Evolutionary conservation across 1,140 invertebrate species (phyloP).

Genomic region (Goniozus legneri): DNA sequence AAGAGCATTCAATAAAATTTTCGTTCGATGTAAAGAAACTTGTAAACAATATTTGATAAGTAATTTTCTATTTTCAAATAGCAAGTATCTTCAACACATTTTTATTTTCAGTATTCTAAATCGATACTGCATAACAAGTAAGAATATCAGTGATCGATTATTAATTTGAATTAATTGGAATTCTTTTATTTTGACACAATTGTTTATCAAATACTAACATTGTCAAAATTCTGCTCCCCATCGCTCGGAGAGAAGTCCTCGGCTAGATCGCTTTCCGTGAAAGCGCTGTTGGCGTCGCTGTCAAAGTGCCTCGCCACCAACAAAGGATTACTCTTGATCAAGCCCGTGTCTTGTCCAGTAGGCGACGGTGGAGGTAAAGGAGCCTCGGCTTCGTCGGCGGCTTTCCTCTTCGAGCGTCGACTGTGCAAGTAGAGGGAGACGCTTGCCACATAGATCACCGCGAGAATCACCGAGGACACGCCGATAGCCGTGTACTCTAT

Average conservation of each 20-base stretch:
- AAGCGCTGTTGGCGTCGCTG: slow-evolving; percentile 50
- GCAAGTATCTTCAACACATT: too few species aligned
- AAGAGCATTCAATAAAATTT: too few species aligned
- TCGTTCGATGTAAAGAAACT: too few species aligned
- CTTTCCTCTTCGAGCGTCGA: slow-evolving; percentile 47
- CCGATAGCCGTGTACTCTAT: slow-evolving; percentile 79
- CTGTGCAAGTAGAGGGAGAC: slow-evolving; percentile 77
- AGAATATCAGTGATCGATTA: too few species aligned
- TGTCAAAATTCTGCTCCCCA: slow-evolving; percentile 40
- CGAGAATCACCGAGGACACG: slow-evolving; percentile 72
- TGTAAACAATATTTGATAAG: too few species aligned
- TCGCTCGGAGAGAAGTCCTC: slow-evolving; percentile 43
- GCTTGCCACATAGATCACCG: slow-evolving; percentile 78
- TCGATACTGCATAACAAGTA: too few species aligned
- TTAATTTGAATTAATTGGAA: too few species aligned
- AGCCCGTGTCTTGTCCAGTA: slow-evolving; percentile 51
- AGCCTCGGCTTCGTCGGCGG: slow-evolving; percentile 34
- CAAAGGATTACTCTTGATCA: slow-evolving; percentile 75
- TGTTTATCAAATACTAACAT: slow-evolving; percentile 27
- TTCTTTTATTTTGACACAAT: not conserved
- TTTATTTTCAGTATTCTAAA: too few species aligned
- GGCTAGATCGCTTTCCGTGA: slow-evolving; percentile 41
- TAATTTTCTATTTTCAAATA: too few species aligned
- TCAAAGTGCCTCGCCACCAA: slow-evolving; percentile 63
- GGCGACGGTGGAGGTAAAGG: too few species aligned